Evolutionary conservation across 92 coral and sea anemone species (phyloP).

Genomic region (Plumapathes pennacea): DNA sequence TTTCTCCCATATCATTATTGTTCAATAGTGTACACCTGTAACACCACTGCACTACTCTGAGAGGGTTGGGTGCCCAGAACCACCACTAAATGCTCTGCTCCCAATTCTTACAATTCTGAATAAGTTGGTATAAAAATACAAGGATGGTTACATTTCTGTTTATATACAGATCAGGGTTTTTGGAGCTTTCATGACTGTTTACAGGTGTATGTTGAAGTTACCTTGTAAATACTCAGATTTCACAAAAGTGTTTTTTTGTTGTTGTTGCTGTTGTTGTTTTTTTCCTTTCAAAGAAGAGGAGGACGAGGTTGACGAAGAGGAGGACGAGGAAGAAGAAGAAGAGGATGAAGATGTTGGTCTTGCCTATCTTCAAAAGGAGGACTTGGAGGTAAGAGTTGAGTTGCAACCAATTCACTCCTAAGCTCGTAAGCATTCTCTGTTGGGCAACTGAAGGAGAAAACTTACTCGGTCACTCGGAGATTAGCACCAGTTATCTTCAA

Average conservation of each 20-base stretch:
- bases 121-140: no score
- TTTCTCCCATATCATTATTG: no score
- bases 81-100: no score
- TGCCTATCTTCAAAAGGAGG: slow-evolving; percentile 85
- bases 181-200: no score
- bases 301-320: slow-evolving; percentile 73
- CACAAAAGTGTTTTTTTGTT: neutral
- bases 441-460: neutral
- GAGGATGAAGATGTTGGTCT: slow-evolving; percentile 86
- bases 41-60: no score
- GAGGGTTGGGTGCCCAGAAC: no score
- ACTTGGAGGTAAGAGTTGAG: slow-evolving; percentile 66
- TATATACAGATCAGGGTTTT: no score
- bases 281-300: slow-evolving; percentile 20
- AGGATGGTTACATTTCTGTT: no score
- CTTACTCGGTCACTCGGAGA: neutral
- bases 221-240: neutral
- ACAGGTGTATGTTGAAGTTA: neutral
- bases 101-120: no score
- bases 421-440: neutral
- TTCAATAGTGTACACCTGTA: no score
- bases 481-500: no score
- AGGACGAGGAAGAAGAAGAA: slow-evolving; percentile 77
- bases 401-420: neutral
- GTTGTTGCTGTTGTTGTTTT: neutral